Evolutionary conservation across 2,113 vertebrate genomes (phyloP).

Genomic region (Actenoides lindsayi): DNA sequence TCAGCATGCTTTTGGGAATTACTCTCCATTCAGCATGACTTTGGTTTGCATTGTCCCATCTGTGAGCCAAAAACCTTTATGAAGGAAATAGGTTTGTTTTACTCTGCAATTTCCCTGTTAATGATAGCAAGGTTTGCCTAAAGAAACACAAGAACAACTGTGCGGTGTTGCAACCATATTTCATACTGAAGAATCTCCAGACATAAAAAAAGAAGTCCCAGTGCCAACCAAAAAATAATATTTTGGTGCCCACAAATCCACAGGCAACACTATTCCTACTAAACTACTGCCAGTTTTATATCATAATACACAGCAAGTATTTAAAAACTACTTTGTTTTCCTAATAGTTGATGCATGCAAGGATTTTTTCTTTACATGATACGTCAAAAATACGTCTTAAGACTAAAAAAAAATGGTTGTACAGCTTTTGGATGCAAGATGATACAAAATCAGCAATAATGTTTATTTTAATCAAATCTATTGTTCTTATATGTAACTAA

Average conservation of each 20-base stretch:
- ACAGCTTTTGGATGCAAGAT: not conserved
- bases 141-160: not conserved
- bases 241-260: not conserved
- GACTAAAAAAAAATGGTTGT: not conserved
- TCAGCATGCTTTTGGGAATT: not conserved
- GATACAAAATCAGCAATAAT: not conserved
- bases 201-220: not conserved
- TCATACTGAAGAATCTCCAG: not conserved
- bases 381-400: not conserved
- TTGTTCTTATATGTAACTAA: not conserved
- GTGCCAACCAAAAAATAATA: not conserved
- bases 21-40: not conserved
- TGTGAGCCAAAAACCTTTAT: not conserved
- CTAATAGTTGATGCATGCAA: not conserved
- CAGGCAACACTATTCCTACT: not conserved
- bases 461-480: not conserved
- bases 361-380: not conserved
- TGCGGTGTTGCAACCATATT: not conserved
- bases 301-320: not conserved
- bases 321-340: not conserved
- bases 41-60: not conserved
- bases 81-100: not conserved
- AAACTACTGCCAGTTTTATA: not conserved
- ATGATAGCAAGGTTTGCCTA: not conserved
- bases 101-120: not conserved